Evolutionary conservation across 2,888 invertebrate species (phyloP), one percentile per base, ranked within the genome.

Genomic region (Lycophotia porphyrea): DNA sequence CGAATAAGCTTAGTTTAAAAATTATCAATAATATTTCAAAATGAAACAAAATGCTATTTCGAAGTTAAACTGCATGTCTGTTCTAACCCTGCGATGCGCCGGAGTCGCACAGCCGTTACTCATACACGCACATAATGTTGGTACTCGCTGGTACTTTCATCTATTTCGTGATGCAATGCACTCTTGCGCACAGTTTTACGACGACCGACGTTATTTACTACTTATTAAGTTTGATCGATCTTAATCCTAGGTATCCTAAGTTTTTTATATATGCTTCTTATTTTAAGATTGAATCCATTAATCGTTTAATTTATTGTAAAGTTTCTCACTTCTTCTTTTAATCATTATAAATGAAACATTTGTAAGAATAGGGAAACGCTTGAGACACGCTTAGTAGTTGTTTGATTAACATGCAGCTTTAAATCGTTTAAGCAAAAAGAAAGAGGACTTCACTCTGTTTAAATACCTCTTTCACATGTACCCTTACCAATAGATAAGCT

Each of bases 141-240:
- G 74, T 81, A 77, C 80, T 77, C 11, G 71, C 71, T 44, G 47
- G 82, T 78, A 82, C 83, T 74, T 82, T 82, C 78, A 83, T 83
- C 83, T 74, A 83, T 85, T 73, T 87, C 67, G 81, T 89, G 88
- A 86, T 88, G 90, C 89, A 88, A 89, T 85, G 69, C 78, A 82
- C 84, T 85, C 81, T 84, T 78, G 87, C 82, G 74, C 87, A 81
- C 76, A 80, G 64, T 82, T 87, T 85, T 84, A 84, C 76, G 79
- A 85, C 78, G 47, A 76, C 82, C 47, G 27, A 71, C 67, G 76
- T 76, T 84, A 86, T 88, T 86, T 80, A 88, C 79, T 73, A 80
- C 70, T 77, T 86, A 82, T 75, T 86, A 83, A 74, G 74, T 84
- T 76, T 79, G 85, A 86, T 83, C 66, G 78, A 86, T 86, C 88